Conservation (phyloP, 2,113 vertebrate species). For the Sander vitreus region DNA sequence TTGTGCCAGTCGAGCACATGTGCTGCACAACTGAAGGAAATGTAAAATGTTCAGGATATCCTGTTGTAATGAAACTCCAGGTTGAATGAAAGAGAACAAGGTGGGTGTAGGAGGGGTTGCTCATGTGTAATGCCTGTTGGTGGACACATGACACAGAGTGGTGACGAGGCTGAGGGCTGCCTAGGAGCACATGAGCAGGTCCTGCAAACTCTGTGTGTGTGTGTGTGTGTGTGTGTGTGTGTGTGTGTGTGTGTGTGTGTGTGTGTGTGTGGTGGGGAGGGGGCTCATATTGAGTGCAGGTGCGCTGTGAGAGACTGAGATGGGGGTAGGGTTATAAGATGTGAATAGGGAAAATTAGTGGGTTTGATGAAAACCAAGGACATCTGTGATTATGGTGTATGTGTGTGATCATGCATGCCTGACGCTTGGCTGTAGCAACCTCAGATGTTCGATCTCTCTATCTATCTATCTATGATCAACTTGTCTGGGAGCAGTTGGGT, state of each 20-base stretch:
- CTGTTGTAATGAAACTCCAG: constrained; percentile 78
- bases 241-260: constrained; percentile 34
- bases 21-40: constrained; percentile 81
- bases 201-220: constrained; percentile 15
- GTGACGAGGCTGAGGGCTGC: constrained; percentile 41
- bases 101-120: constrained; percentile 54
- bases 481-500: constrained; percentile 9
- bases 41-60: constrained; percentile 84
- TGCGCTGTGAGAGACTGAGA: constrained; percentile 58
- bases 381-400: constrained; percentile 72
- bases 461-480: constrained; percentile 34
- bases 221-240: constrained; percentile 19
- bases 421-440: constrained; percentile 34
- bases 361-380: constrained; percentile 75
- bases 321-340: constrained; percentile 59
- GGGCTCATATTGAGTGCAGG: constrained; percentile 79
- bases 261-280: constrained; percentile 43
- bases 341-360: constrained; percentile 71
- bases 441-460: constrained; percentile 27
- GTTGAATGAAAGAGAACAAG: constrained; percentile 68
- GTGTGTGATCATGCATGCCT: constrained; percentile 54
- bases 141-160: constrained; percentile 60
- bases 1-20: constrained; percentile 73
- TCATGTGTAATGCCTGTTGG: constrained; percentile 67
- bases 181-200: constrained; percentile 56